These are phyloP conservation scores for Threskiornis aethiopicus DNA, from an alignment of 2,797 vertebrate species.

Conservation along the genomic window DNA sequence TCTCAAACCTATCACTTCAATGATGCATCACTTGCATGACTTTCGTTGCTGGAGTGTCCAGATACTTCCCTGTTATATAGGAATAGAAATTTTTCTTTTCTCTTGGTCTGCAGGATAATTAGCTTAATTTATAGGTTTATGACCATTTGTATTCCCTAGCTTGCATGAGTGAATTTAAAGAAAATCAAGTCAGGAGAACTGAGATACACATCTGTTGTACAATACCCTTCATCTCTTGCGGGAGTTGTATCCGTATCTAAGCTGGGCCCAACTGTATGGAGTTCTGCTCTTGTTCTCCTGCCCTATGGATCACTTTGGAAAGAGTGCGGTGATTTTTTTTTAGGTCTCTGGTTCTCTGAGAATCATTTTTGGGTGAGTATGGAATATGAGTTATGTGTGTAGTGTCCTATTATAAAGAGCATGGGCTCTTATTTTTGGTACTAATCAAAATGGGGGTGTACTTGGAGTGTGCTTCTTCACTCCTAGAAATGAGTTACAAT, in stretches of 20 bases:
- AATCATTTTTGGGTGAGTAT: not conserved
- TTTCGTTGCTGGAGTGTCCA: not conserved
- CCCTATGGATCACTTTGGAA: not conserved
- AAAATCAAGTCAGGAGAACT: not conserved
- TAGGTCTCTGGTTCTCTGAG: not conserved
- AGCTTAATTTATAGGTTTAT: not conserved
- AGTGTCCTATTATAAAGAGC: not conserved
- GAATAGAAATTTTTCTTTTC: not conserved
- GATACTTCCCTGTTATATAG: not conserved
- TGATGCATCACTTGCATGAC: not conserved
- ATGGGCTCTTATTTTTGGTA: not conserved
- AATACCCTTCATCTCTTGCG: not conserved
- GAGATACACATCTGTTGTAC: not conserved
- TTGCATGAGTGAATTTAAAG: not conserved
- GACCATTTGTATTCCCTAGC: not conserved
- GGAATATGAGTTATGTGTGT: not conserved
- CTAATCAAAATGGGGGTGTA: not conserved
- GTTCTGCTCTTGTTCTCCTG: not conserved
- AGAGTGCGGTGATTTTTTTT: not conserved
- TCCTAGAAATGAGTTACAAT: not conserved
- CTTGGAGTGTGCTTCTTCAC: not conserved
- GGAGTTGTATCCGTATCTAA: rapidly evolving
- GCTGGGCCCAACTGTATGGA: not conserved
- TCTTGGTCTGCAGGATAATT: not conserved
- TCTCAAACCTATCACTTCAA: not conserved